Evolutionary conservation across 2,888 invertebrate genomes (phyloP).

Genomic region (Orthonevra nobilis): DNA sequence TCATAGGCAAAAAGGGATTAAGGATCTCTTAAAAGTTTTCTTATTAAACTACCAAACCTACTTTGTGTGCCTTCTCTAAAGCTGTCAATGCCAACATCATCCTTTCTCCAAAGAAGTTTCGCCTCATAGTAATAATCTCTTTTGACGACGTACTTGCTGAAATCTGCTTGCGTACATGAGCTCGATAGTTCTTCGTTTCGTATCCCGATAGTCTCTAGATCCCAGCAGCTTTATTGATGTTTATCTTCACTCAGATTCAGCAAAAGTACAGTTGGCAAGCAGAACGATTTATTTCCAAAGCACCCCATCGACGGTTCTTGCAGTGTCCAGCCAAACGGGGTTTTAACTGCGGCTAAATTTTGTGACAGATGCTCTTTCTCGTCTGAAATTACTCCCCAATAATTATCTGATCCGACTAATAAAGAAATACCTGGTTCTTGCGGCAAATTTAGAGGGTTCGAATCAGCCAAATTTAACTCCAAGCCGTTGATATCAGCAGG

Average conservation of each 20-base stretch:
- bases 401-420: conserved; percentile 4
- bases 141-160: conserved; percentile 6
- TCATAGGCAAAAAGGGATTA: conserved; percentile 9
- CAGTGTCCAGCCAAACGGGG: conserved; percentile 18
- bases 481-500: neutral
- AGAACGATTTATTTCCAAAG: neutral
- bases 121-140: conserved; percentile 7
- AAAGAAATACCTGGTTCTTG: conserved; percentile 5
- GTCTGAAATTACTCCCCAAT: conserved; percentile 15
- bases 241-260: conserved; percentile 7
- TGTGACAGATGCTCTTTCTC: conserved; percentile 1
- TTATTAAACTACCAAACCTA: conserved; percentile 5
- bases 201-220: conserved; percentile 32
- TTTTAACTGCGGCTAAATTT: neutral
- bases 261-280: conserved; percentile 5
- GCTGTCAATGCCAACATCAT: neutral
- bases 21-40: conserved; percentile 19
- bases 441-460: neutral
- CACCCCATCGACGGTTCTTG: conserved; percentile 4
- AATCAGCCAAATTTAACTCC: conserved; percentile 21
- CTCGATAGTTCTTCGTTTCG: conserved; percentile 19
- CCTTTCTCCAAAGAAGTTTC: conserved; percentile 5
- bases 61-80: conserved; percentile 4
- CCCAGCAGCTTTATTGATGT: conserved; percentile 25
- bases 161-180: conserved; percentile 19